Evolutionary conservation across 2,797 vertebrate species (phyloP), one percentile per base, ranked within the genome.

Genomic region (Nothura maculosa): DNA sequence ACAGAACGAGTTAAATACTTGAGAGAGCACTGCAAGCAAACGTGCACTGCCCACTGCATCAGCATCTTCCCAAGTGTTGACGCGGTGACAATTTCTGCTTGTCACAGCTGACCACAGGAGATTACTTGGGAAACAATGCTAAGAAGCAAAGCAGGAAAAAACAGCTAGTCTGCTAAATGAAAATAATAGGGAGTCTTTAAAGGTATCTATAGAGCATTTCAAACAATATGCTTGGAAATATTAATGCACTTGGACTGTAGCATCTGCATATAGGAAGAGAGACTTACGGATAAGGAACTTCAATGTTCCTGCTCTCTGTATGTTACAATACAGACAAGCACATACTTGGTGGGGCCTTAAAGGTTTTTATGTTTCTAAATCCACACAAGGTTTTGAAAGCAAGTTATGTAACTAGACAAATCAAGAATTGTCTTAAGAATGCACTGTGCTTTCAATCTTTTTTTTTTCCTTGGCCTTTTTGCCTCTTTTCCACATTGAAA

Each of bases 1-100:
- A 72, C n/a, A 58, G 57, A 75, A 85, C 92, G 95, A 93, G 85
- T 95, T 92, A 89, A 93, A 87, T 80, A 91, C 78, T 69, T 80
- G 73, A 89, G 42, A 92, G 81, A 96, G 89, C 68, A 67, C 55
- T 78, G 34, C 63, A 70, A 91, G 55, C 70, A 79, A 86, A 61
- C 91, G 81, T 91, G 74, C 80, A 63, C 15, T 55, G 58, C 93
- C 87, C 91, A 81, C 90, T 94, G 93, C 67, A 92, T 89, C 80
- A 90, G 68, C 74, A 70, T 89, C 90, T 64, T 91, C 72, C 58
- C 6, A 90, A 90, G 73, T 73, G 91, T 91, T 93, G 92, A 94
- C 84, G 72, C 76, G 81, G 90, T 92, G 92, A 93, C 92, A 85
- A 91, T 82, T 54, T 47, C 64, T 87, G 42, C 17, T 89, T 82